Evolutionary conservation across 2,113 vertebrate species (phyloP).

Genomic region (Notiomystis cincta): DNA sequence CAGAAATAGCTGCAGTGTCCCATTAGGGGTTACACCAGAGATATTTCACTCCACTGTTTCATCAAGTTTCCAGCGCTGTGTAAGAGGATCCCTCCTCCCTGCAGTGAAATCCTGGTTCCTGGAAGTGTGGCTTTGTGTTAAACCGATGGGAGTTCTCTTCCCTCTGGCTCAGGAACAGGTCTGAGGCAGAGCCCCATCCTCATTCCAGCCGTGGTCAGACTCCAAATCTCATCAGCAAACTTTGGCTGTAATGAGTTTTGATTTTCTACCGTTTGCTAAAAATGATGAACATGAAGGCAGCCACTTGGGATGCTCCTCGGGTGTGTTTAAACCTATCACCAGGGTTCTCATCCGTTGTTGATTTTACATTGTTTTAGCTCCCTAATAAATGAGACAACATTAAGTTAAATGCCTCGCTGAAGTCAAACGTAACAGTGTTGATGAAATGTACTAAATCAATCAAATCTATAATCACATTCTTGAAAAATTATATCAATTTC

Average conservation of each 20-base stretch:
- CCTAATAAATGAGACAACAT: constrained; percentile 53
- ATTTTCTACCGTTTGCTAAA: neutral
- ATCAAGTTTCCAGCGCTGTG: neutral
- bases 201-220: accelerated
- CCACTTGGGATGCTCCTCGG: neutral
- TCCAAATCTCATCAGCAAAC: neutral
- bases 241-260: neutral
- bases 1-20: constrained; percentile 45
- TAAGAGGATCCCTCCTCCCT: neutral
- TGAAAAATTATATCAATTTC: constrained; percentile 67
- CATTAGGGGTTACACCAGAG: neutral
- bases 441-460: constrained; percentile 67
- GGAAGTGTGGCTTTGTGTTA: neutral
- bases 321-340: neutral
- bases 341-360: constrained; percentile 18
- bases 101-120: neutral
- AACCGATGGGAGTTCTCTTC: neutral
- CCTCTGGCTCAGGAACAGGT: neutral
- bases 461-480: constrained; percentile 61
- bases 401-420: constrained; percentile 43
- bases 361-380: constrained; percentile 54
- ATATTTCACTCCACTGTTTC: neutral
- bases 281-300: neutral
- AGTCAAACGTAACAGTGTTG: constrained; percentile 54
- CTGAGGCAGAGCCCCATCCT: neutral